phyloP scores from a whole-genome alignment of 2,113 vertebrate species.

The Nothocercus nigrocapillus region DNA sequence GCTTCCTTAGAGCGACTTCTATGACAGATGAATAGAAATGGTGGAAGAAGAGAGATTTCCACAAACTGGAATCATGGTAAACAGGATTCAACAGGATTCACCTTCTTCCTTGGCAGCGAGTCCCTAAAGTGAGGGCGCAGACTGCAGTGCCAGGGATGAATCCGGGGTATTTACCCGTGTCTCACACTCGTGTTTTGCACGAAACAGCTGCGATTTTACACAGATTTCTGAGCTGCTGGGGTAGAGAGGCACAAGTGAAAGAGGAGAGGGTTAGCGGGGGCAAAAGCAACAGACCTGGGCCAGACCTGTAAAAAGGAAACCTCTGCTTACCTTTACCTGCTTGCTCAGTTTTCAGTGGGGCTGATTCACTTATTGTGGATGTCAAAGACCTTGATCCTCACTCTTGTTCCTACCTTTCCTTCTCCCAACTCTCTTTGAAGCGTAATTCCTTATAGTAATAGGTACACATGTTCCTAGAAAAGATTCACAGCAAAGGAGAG shows the following conservation, averaged over 20 bases:
- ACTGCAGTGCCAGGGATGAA: not conserved
- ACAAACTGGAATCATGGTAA: not conserved
- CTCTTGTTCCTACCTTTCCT: not conserved
- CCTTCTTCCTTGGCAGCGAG: not conserved
- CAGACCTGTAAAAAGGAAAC: not conserved
- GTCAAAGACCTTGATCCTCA: not conserved
- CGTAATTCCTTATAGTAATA: not conserved
- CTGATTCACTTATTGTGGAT: not conserved
- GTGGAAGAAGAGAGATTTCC: not conserved
- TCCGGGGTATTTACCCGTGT: not conserved
- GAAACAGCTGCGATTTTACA: too few relatives aligned
- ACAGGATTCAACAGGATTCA: not conserved
- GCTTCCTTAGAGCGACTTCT: not conserved
- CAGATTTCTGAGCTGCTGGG: not conserved
- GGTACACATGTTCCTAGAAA: not conserved
- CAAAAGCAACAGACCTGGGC: not conserved
- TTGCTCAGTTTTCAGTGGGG: not conserved
- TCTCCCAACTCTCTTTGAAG: not conserved
- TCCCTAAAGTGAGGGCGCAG: not conserved
- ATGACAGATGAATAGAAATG: not conserved
- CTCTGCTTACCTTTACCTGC: not conserved
- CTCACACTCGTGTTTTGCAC: not conserved
- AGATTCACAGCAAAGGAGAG: not conserved
- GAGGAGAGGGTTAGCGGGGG: too few relatives aligned
- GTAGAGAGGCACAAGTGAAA: not conserved